These are phyloP conservation scores for Halictus ligatus DNA, from an alignment of 2,888 invertebrate genomes.

Conservation along the genomic window DNA sequence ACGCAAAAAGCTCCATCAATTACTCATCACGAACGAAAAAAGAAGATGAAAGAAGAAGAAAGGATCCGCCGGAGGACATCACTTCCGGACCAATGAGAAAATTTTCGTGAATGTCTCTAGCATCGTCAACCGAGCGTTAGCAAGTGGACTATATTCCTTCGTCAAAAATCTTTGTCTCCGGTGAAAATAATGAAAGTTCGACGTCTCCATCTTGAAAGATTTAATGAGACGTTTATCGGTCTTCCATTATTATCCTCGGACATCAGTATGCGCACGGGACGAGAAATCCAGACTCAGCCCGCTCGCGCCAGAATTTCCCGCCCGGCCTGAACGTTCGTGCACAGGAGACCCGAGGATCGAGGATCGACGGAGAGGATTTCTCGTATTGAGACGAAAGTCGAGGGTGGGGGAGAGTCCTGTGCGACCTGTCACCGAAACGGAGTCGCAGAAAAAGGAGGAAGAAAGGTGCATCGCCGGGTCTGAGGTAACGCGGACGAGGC, in stretches of 20 bases:
- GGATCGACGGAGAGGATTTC: background rate
- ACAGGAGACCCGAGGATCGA: background rate
- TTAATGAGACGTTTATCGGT: too few species aligned
- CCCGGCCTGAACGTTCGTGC: background rate
- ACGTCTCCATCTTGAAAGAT: background rate
- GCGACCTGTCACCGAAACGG: background rate
- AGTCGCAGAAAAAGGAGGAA: background rate
- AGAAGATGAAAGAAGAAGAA: background rate
- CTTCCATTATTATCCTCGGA: background rate
- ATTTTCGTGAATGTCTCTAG: background rate
- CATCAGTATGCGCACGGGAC: too few species aligned
- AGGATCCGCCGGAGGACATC: too few species aligned
- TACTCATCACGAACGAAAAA: background rate
- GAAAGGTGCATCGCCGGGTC: background rate
- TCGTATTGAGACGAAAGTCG: background rate
- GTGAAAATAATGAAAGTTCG: background rate
- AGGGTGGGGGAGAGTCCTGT: too few species aligned
- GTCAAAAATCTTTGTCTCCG: background rate
- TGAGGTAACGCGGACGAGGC: conserved; percentile 44
- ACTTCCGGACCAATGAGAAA: background rate
- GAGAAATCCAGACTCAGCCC: background rate
- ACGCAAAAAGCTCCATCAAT: background rate
- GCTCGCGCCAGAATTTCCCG: background rate
- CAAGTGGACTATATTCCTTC: background rate
- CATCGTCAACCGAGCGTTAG: background rate